Evolutionary conservation across 2,797 vertebrate genomes (phyloP), one percentile per base, ranked within the genome.

Genomic region (Lates japonicus): DNA sequence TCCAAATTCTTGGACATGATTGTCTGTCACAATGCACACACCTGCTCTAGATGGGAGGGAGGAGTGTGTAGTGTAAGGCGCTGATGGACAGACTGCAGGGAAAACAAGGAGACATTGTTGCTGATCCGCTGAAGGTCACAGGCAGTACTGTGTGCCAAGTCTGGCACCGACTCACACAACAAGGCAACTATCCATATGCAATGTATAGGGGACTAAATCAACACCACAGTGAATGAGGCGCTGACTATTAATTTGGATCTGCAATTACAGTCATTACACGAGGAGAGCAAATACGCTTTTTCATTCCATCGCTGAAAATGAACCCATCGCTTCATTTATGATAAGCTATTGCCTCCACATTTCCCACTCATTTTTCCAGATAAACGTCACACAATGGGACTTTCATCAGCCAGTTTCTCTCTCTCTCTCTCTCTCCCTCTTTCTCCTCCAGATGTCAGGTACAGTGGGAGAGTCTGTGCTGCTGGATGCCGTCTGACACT

Each of bases 81-180:
- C 90, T 91, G 94, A 95, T 86, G 87, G 94, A 95, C 91, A 88
- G 92, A 92, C 92, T 71, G 90, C 91, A 88, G 86, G 89, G 92
- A 94, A 95, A 94, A 96, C 94, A 95, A 94, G 94, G 93, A 95
- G 94, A 95, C 94, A 95, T 95, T 96, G 96, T 96, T 95, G 91
- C 94, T 90, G 86, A 94, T 95, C 89, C 70, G 37, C 80, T 95
- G 95, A 96, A 96, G 95, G 96, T 96, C 95, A 94, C 83, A 70
- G 72, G 84, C 86, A 76, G 74, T 25, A 44, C 62, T 77, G 89
- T 44, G 89, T 91, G 95, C 95, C 95, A 95, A 95, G 91, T 91
- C 90, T 94, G 92, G 89, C 94, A 92, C 87, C 31, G 70, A 90
- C 86, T 94, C 90, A 76, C 88, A 91, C 89, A 94, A 93, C 91